These are phyloP conservation scores for Sylvilagus bachmani DNA, from an alignment of 2,113 vertebrate species.

Conservation along the genomic window DNA sequence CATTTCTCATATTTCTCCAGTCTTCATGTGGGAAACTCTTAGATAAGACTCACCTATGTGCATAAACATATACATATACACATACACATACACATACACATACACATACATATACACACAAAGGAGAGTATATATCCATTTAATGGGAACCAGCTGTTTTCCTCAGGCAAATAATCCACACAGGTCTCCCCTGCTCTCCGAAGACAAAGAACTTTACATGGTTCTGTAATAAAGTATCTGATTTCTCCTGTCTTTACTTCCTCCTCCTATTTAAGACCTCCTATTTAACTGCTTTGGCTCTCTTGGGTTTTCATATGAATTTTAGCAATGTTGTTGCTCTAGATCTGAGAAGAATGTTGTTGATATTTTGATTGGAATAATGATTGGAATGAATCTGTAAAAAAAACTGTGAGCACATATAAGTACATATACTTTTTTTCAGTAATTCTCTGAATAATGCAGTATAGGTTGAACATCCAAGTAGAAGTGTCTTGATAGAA, in stretches of 20 bases:
- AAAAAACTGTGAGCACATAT: neutral
- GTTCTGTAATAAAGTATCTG: neutral
- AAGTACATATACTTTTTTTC: neutral
- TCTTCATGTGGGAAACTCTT: neutral
- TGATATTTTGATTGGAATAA: no score
- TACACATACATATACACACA: neutral
- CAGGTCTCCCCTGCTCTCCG: neutral
- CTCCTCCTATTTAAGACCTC: neutral
- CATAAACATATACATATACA: neutral
- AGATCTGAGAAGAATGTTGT: no score
- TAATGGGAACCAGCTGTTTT: neutral
- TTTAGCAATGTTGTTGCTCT: no score
- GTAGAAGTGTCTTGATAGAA: neutral
- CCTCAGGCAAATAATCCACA: neutral
- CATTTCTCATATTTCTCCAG: neutral
- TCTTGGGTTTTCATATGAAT: no score
- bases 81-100: neutral
- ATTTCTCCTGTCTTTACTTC: neutral
- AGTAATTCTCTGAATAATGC: neutral
- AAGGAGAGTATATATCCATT: neutral
- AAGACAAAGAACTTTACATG: neutral
- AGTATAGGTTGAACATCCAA: neutral
- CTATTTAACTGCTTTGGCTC: no score
- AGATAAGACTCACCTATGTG: neutral
- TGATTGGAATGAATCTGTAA: no score